Conservation (phyloP, 2,797 vertebrate genomes). For the Uromys caudimaculatus region DNA sequence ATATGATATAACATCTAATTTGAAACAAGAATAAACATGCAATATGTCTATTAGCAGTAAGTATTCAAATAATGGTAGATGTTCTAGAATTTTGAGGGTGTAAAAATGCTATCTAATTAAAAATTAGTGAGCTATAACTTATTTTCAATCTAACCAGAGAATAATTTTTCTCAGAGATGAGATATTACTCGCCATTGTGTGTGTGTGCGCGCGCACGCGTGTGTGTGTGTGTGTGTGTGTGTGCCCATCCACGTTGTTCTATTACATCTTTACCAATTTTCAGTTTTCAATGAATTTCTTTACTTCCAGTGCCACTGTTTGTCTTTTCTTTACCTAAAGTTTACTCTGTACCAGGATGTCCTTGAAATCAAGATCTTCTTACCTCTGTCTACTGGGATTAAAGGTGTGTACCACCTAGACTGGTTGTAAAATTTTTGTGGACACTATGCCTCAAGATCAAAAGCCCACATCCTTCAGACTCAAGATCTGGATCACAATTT, state of each 20-base stretch:
- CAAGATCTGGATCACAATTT: background rate
- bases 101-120: background rate
- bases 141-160: constrained; percentile 10
- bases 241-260: background rate
- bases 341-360: background rate
- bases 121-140: background rate
- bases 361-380: background rate
- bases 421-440: background rate
- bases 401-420: background rate
- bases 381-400: background rate
- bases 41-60: background rate
- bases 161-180: background rate
- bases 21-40: constrained; percentile 20
- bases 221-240: background rate
- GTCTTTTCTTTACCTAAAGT: background rate
- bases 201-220: background rate
- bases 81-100: background rate
- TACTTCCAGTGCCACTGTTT: background rate
- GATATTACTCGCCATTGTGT: background rate
- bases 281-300: background rate
- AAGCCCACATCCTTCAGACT: background rate
- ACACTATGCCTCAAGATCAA: background rate
- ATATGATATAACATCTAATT: background rate
- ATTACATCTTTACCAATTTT: background rate
- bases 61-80: background rate